These are phyloP conservation scores for Threskiornis aethiopicus DNA, from an alignment of 2,797 vertebrate species.

Conservation along the genomic window DNA sequence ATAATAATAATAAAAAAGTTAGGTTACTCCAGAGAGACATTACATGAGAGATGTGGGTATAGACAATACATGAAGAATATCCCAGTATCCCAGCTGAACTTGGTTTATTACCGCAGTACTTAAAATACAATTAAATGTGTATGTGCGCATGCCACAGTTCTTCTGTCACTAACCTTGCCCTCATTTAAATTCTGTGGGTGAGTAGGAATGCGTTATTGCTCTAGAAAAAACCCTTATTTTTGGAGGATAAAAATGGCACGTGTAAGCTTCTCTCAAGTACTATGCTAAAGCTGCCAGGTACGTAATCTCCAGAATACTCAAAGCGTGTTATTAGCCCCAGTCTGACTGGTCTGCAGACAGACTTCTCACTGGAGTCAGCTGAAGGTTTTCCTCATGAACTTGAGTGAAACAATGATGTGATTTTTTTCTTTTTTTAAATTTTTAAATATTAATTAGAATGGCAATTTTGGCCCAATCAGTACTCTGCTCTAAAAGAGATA, in stretches of 20 bases:
- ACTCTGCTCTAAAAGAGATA: neutral
- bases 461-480: neutral
- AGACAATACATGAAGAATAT: conserved; percentile 27
- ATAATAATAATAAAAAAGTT: conserved; percentile 65
- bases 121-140: conserved; percentile 44
- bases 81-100: neutral
- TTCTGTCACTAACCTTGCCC: conserved; percentile 14
- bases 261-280: neutral
- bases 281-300: neutral
- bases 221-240: conserved; percentile 7
- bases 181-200: conserved; percentile 7
- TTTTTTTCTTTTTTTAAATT: neutral
- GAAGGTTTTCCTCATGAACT: neutral
- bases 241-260: conserved; percentile 21
- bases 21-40: conserved; percentile 48
- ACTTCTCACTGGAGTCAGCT: neutral
- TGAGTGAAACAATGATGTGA: neutral
- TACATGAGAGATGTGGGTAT: conserved; percentile 3
- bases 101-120: conserved; percentile 34
- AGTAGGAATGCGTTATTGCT: neutral
- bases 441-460: neutral
- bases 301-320: neutral
- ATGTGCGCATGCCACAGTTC: neutral
- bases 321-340: neutral
- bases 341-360: neutral